These are phyloP conservation scores for Pipistrellus nathusii DNA, from an alignment of 2,797 vertebrate genomes.

Conservation along the genomic window DNA sequence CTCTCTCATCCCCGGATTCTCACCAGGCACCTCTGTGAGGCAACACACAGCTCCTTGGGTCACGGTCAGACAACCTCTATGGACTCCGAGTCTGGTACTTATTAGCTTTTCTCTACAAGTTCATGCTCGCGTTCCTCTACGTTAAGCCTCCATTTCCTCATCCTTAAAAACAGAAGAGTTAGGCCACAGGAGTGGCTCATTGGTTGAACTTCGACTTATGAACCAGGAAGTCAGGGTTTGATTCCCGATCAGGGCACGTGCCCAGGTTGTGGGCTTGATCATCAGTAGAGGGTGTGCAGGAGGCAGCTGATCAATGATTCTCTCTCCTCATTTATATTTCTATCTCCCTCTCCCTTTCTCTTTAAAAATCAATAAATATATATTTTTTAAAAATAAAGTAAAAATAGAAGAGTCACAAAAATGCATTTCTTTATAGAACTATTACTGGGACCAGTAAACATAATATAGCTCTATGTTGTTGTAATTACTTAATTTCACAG, in stretches of 20 bases:
- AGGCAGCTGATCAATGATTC: too few relatives aligned
- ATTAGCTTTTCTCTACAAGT: neutral
- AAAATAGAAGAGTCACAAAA: slow-evolving; percentile 21
- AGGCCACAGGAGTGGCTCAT: neutral
- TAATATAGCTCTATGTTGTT: neutral
- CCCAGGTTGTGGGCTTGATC: too few relatives aligned
- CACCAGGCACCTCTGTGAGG: neutral
- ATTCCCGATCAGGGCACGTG: too few relatives aligned
- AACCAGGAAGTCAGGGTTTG: too few relatives aligned
- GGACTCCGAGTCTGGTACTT: neutral
- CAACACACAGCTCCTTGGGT: neutral
- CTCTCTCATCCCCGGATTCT: neutral
- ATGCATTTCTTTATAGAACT: neutral
- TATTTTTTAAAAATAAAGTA: slow-evolving; percentile 13
- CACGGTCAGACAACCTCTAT: neutral
- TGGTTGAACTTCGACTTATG: too few relatives aligned
- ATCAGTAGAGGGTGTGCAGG: too few relatives aligned
- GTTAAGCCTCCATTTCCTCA: neutral
- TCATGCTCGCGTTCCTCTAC: neutral
- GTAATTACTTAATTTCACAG: neutral
- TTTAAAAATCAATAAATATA: too few relatives aligned
- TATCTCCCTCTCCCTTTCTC: too few relatives aligned
- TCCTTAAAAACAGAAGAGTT: neutral
- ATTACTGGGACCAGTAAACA: neutral
- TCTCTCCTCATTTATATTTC: too few relatives aligned